These are phyloP conservation scores for Scomber japonicus DNA, from an alignment of 2,113 vertebrate species.

Conservation along the genomic window DNA sequence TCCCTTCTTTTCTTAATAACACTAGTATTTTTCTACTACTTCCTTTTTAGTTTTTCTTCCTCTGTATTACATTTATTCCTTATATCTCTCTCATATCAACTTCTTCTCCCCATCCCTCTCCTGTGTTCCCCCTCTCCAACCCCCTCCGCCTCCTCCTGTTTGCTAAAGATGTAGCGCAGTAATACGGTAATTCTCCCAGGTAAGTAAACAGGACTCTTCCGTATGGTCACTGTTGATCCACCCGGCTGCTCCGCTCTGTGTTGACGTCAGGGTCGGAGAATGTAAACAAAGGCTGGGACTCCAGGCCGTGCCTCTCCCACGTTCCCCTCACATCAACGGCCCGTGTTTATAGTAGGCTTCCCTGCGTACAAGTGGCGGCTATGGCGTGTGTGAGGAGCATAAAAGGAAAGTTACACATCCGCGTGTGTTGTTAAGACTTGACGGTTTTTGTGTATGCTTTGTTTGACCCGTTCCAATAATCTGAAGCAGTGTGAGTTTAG, in stretches of 20 bases:
- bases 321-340: slow-evolving; percentile 53
- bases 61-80: not conserved
- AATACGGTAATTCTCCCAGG: slow-evolving; percentile 54
- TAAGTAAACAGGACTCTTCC: slow-evolving; percentile 74
- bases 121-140: not conserved
- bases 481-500: slow-evolving; percentile 20
- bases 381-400: slow-evolving; percentile 37
- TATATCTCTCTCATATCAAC: not conserved
- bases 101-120: not conserved
- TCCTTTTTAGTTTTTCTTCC: not conserved
- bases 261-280: slow-evolving; percentile 82
- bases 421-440: slow-evolving; percentile 49
- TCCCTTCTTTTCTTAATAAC: not conserved
- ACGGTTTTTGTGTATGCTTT: slow-evolving; percentile 19
- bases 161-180: slow-evolving; percentile 56
- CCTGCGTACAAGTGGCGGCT: slow-evolving; percentile 23
- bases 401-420: slow-evolving; percentile 74
- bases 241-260: slow-evolving; percentile 26
- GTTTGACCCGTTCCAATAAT: slow-evolving; percentile 57
- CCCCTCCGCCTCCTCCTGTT: slow-evolving; percentile 22
- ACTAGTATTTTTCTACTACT: not conserved
- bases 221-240: slow-evolving; percentile 63
- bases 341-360: slow-evolving; percentile 64
- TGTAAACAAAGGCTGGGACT: slow-evolving; percentile 81
- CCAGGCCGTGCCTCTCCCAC: slow-evolving; percentile 68